Conservation (phyloP, 2,113 vertebrate species). For the Brachionichthys hirsutus region DNA sequence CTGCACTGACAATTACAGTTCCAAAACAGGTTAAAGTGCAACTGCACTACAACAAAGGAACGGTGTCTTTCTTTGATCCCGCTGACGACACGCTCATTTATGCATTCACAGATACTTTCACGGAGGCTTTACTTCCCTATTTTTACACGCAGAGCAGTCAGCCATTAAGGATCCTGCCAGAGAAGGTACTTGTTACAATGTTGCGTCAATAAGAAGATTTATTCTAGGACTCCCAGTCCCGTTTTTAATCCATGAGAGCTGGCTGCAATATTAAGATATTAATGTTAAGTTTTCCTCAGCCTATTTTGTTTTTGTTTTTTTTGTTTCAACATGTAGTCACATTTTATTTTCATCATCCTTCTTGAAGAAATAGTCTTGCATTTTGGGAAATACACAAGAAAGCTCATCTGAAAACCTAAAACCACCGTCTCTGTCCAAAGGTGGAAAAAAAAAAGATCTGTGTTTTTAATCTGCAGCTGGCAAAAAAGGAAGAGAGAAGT, state of each 20-base stretch:
- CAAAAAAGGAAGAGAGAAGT: too few relatives aligned
- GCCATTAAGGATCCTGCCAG: slow-evolving; percentile 67
- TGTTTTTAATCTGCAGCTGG: not conserved
- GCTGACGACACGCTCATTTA: slow-evolving; percentile 52
- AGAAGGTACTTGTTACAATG: slow-evolving; percentile 61
- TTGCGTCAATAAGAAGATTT: slow-evolving; percentile 27
- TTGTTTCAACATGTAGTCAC: too few relatives aligned
- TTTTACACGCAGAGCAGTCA: slow-evolving; percentile 73
- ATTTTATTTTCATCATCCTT: not conserved
- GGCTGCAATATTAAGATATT: too few relatives aligned
- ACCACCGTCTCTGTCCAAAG: too few relatives aligned
- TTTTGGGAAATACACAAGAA: too few relatives aligned
- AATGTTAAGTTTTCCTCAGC: too few relatives aligned
- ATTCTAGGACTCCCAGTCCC: too few relatives aligned
- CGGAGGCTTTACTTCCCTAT: slow-evolving; percentile 70
- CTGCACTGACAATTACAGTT: slow-evolving; percentile 31
- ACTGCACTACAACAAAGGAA: slow-evolving; percentile 71
- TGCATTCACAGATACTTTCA: slow-evolving; percentile 65
- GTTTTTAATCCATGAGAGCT: not conserved
- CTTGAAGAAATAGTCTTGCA: not conserved
- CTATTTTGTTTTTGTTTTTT: too few relatives aligned
- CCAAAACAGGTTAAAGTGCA: slow-evolving; percentile 68
- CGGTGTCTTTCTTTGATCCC: slow-evolving; percentile 61
- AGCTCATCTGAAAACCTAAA: too few relatives aligned
- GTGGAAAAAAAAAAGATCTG: not conserved